These are phyloP conservation scores for Zenarchopterus dispar DNA, from an alignment of 2,797 vertebrate genomes.

Conservation along the genomic window DNA sequence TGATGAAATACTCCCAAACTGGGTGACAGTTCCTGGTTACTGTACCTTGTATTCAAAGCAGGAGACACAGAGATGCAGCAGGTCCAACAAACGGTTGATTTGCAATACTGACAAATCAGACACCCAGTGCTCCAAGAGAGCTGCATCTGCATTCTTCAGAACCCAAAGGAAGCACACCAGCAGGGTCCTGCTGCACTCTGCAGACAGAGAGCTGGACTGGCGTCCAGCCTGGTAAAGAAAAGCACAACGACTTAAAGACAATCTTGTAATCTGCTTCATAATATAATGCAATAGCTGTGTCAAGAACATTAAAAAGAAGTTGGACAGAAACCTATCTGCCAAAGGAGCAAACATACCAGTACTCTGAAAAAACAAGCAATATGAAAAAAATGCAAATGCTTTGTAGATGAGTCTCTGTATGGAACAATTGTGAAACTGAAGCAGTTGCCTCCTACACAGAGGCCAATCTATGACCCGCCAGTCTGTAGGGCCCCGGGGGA, in stretches of 20 bases:
- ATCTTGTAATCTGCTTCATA: conserved; percentile 29
- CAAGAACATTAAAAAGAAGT: conserved; percentile 1
- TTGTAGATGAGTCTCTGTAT: neutral
- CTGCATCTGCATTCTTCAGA: conserved; percentile 89
- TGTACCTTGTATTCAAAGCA: conserved; percentile 87
- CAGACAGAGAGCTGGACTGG: conserved; percentile 84
- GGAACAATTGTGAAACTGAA: conserved; percentile 21
- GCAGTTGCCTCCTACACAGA: conserved; percentile 46
- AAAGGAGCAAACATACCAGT: conserved; percentile 25
- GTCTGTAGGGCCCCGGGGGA: conserved; percentile 42
- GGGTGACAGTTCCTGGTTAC: conserved; percentile 2
- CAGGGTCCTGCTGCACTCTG: conserved; percentile 89
- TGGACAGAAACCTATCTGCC: conserved; percentile 53
- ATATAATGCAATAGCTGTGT: conserved; percentile 45
- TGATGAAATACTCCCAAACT: neutral
- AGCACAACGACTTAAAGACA: conserved; percentile 45
- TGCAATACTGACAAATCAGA: conserved; percentile 88
- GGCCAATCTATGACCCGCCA: conserved; percentile 50
- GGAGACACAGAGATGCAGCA: conserved; percentile 89
- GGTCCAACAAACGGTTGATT: conserved; percentile 89
- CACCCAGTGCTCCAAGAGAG: conserved; percentile 88
- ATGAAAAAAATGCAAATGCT: conserved; percentile 32
- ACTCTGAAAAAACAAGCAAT: neutral
- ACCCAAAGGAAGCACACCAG: conserved; percentile 92
- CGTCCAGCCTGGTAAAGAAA: conserved; percentile 81